Percentiles rank a stretch among this genome's conserved stretches.
Evolutionary conservation across 2,888 invertebrate genomes (phyloP).

Genomic region (Mesopsocus fuscifrons): DNA sequence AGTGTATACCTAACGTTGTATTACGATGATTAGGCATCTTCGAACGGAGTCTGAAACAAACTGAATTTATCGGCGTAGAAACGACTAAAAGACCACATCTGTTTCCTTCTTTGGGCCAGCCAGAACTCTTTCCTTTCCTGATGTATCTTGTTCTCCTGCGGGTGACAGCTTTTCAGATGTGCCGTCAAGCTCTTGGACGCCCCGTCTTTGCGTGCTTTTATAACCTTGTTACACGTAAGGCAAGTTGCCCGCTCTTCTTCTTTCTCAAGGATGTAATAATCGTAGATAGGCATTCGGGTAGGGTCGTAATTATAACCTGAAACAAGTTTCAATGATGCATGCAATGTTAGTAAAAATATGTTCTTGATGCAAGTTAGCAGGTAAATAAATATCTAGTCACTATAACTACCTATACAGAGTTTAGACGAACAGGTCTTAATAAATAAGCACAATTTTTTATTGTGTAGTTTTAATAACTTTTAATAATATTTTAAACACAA

Average conservation of each 20-base stretch:
- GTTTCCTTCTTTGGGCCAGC: neutral
- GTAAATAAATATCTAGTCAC: too few relatives aligned
- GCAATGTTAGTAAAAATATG: too few relatives aligned
- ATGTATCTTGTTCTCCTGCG: neutral
- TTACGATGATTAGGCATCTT: too few relatives aligned
- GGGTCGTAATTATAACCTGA: too few relatives aligned
- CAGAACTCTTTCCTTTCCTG: neutral
- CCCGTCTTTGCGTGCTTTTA: neutral
- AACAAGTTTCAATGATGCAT: too few relatives aligned
- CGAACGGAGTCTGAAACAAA: neutral
- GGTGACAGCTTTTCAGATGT: neutral
- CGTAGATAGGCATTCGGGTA: constrained; percentile 1
- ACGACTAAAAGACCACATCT: neutral
- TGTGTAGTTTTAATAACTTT: too few relatives aligned
- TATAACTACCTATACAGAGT: too few relatives aligned
- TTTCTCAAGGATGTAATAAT: neutral
- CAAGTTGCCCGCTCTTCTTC: neutral
- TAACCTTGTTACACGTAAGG: neutral
- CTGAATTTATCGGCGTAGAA: neutral
- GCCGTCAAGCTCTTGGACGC: neutral
- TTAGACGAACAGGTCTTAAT: too few relatives aligned
- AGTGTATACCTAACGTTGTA: too few relatives aligned
- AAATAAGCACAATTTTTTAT: too few relatives aligned
- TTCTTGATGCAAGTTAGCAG: too few relatives aligned
- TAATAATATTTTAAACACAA: too few relatives aligned